Percentiles rank a stretch among this genome's conserved stretches.
Conservation (phyloP, 2,797 vertebrate species). For the Sebastes aleutianus region DNA sequence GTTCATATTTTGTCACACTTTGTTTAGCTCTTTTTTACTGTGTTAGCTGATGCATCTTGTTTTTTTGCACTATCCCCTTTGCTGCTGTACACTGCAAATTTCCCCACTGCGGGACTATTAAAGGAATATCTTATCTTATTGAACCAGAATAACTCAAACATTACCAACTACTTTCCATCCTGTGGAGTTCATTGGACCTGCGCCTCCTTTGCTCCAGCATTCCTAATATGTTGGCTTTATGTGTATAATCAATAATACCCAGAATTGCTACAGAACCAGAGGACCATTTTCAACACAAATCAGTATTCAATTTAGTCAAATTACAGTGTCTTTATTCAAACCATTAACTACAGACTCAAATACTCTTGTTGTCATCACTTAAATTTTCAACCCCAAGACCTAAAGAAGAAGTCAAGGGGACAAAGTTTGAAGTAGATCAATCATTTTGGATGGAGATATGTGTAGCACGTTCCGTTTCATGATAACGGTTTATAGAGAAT, state of each 20-base stretch:
- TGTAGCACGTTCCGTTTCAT: not conserved
- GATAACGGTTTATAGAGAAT: not conserved
- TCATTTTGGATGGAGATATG: not conserved
- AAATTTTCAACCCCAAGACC: not conserved
- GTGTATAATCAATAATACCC: no score
- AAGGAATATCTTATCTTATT: no score
- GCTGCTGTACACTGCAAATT: no score
- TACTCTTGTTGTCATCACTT: not conserved
- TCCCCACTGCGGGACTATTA: no score
- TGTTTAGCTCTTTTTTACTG: no score
- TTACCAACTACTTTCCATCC: not conserved
- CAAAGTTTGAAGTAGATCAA: not conserved
- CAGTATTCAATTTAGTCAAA: not conserved
- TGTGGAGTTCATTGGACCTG: not conserved
- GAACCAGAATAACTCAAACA: not conserved
- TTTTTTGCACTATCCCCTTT: no score
- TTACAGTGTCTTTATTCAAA: slow-evolving; percentile 43
- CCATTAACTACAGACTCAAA: not conserved
- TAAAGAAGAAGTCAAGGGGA: not conserved
- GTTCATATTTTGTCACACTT: no score
- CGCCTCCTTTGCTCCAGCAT: not conserved
- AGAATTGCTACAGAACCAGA: not conserved
- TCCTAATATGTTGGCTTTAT: no score
- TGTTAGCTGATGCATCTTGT: no score
- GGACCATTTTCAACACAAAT: not conserved